Percentiles rank a stretch among this genome's conserved stretches.
phyloP scores from a whole-genome alignment of 2,797 vertebrate genomes.

The Gastrophryne carolinensis region DNA sequence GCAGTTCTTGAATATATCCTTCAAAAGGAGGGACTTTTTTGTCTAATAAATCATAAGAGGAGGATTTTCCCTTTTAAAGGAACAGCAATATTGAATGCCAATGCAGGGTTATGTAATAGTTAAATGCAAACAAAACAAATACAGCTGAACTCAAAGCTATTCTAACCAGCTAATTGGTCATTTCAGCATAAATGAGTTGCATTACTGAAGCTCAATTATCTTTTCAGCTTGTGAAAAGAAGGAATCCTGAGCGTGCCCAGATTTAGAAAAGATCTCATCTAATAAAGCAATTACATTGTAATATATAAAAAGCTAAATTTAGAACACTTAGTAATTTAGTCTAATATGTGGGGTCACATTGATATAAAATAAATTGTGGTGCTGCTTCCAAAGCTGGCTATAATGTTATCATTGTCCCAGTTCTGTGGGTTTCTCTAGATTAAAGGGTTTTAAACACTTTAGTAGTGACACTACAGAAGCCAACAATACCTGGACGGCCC shows the following conservation, averaged over 20 bases:
- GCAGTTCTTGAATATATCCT: constrained; percentile 41
- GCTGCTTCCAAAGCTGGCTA: no score
- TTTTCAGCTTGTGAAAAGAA: background rate
- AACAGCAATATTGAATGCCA: background rate
- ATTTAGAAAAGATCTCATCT: background rate
- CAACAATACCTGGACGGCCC: no score
- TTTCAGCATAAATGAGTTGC: background rate
- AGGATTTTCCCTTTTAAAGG: constrained; percentile 27
- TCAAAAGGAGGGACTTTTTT: constrained; percentile 42
- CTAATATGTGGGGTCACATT: no score
- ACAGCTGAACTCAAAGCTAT: no score
- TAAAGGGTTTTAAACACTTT: no score
- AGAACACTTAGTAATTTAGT: background rate
- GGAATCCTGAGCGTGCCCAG: background rate
- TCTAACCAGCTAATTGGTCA: no score
- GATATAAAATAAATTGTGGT: no score
- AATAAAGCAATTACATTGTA: background rate
- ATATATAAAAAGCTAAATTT: background rate
- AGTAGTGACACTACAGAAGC: no score
- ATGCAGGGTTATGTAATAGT: background rate
- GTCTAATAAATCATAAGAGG: constrained; percentile 11
- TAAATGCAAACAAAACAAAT: background rate
- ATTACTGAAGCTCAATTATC: background rate
- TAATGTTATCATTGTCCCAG: no score
- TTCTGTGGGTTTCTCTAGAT: background rate